Base-by-base conservation (phyloP, 1,140 invertebrate species). In the Lepidurus couesii region DNA sequence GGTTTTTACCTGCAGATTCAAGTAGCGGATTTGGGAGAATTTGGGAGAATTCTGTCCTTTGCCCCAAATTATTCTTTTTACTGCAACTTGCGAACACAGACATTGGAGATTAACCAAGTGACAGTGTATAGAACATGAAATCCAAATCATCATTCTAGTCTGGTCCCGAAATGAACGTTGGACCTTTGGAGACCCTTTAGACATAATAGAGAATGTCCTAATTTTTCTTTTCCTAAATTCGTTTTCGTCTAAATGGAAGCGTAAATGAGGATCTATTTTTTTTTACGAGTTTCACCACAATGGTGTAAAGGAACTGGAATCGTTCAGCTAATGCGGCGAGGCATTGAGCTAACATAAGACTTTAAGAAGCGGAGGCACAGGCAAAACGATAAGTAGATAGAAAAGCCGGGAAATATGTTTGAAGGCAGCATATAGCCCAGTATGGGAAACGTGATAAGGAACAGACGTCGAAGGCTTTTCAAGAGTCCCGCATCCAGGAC, bases 401-500 rank as follows among this genome's bases (percentile, higher is more conserved):
- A 16, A 65, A 65, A 65, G 53, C 53, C 53, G 53, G 53, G 21
- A 65, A 65, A 65, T 65, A 65, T 65, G 53, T 65, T 65, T 65
- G 53, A 65, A 65, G 53, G 53, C 16, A 21, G 16, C 53, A 21
- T 34, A 34, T 34, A 65, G 53, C 53, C 53, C 53, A 21, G 53
- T 65, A 65, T 65, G 53, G 53, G 53, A 65, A 65, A 65, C 53
- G 53, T 65, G 53, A 65, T 65, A 65, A 65, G 53, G 53, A 65
- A 65, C 53, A 65, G 53, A 65, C 53, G 53, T 65, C 53, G 13
- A 65, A 65, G 13, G 53, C 53, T 65, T 65, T 65, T 65, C 21
- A 65, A 65, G 53, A 65, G 53, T 65, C 53, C 53, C 53, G 53
- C 53, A 65, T 13, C 53, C 53, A 65, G 53, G 53, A 65, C 53